Conservation (phyloP, 2,113 vertebrate species). For the Lepidothrix coronata region DNA sequence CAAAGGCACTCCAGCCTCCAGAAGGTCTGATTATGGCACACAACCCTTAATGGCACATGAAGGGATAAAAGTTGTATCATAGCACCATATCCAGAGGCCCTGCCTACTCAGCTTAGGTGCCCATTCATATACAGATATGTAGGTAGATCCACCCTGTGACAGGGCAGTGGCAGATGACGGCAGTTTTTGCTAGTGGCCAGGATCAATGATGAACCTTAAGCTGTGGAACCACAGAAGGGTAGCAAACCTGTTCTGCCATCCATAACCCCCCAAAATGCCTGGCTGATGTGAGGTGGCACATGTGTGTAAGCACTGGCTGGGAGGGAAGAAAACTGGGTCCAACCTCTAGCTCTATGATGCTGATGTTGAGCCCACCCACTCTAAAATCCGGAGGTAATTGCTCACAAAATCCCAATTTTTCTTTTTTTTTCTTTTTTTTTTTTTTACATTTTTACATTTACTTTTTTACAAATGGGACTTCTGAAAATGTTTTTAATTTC, state of each 20-base stretch:
- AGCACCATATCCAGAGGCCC: background rate
- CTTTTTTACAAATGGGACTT: background rate
- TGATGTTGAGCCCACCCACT: background rate
- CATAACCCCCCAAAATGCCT: background rate
- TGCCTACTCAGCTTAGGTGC: background rate
- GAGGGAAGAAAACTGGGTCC: background rate
- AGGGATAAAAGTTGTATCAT: background rate
- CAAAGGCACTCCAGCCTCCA: background rate
- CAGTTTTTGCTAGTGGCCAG: background rate
- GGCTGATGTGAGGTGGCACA: background rate
- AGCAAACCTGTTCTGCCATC: background rate
- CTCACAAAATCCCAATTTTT: background rate
- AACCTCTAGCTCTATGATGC: background rate
- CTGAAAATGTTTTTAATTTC: background rate
- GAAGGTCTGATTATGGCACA: background rate
- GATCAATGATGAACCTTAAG: background rate
- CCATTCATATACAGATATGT: background rate
- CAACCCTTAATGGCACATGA: background rate
- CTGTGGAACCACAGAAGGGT: background rate
- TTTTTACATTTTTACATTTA: background rate
- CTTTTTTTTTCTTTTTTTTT: background rate
- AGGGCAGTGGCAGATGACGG: background rate
- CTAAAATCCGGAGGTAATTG: background rate
- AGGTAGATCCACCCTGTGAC: accelerated
- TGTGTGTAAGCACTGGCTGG: background rate